Conservation (phyloP, 2,888 invertebrate genomes). For the Pecten maximus region DNA sequence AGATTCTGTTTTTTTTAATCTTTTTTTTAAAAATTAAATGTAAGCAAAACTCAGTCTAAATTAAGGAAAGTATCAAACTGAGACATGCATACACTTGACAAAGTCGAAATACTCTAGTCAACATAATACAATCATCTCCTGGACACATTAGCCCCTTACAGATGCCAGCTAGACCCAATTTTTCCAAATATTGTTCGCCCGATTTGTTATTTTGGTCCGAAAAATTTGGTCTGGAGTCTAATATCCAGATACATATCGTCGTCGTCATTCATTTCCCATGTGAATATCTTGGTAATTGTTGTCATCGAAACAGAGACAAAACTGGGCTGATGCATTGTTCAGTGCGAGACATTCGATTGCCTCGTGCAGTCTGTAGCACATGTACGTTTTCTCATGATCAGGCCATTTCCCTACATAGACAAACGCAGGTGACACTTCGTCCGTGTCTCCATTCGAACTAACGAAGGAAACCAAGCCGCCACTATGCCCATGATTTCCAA, state of each 20-base stretch:
- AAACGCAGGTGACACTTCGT: background rate
- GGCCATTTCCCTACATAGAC: conserved; percentile 10
- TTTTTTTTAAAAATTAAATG: background rate
- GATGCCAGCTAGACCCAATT: background rate
- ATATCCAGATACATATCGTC: background rate
- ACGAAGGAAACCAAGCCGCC: background rate
- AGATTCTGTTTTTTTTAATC: no score
- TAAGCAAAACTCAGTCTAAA: background rate
- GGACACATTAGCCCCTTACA: background rate
- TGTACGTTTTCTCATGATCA: background rate
- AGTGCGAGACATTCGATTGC: background rate
- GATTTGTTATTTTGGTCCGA: background rate
- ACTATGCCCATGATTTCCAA: background rate
- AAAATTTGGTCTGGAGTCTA: background rate
- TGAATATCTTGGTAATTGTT: background rate
- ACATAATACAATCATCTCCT: background rate
- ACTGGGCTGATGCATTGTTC: background rate
- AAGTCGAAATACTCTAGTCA: background rate
- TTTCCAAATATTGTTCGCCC: background rate
- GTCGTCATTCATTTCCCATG: background rate
- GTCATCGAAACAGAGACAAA: background rate
- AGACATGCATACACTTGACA: background rate
- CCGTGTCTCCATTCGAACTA: background rate
- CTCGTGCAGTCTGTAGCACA: conserved; percentile 8
- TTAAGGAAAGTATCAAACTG: background rate